Base-by-base conservation (phyloP, 2,797 vertebrate species). In the Characodon lateralis region DNA sequence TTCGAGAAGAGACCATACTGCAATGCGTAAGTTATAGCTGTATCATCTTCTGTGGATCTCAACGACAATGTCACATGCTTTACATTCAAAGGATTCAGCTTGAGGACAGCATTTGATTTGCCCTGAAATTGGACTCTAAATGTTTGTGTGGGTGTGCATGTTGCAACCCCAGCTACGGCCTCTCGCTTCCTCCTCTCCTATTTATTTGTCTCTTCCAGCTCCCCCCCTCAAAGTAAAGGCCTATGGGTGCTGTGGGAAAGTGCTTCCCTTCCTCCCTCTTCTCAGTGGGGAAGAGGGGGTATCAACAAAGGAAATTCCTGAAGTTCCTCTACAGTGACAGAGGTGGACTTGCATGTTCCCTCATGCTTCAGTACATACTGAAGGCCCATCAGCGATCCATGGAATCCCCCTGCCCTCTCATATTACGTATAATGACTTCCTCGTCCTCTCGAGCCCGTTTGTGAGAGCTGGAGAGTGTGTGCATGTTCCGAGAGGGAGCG, bases 1-100 rank as follows among this genome's bases (percentile, higher is more conserved):
- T 99, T 98, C 0, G 97, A 98, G 83, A 99, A 99, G 96, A 99
- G 95, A 94, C 98, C 98, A 71, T 99, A 99, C 90, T 99, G 98
- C 96, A 99, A 96, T 3, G 97, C 98, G 98, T 99, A 94, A 99
- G 98, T 98, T 81, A 39, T 78, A 68, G 71, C 55, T 8, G 35
- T 65, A 48, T 81, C 69, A 56, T 76, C 58, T 5, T 80, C 66
- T 76, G 69, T 79, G 51, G 76, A 10, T 71, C 59, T 84, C 26
- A 22, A 12, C 43, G 31, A 51, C n/a, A n/a, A 14, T 83, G 41
- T 83, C 2, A 77, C n/a, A 24, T 78, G 69, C 83, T 84, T 78
- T 78, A 7, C 41, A 1, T 72, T 73, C 39, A 26, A 7, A 46
- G 51, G 82, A 31, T 76, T 82, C 53, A 46, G 50, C 66, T 66